These are phyloP conservation scores for Cheilosia pagana DNA, from an alignment of 2,888 invertebrate species.

Conservation along the genomic window DNA sequence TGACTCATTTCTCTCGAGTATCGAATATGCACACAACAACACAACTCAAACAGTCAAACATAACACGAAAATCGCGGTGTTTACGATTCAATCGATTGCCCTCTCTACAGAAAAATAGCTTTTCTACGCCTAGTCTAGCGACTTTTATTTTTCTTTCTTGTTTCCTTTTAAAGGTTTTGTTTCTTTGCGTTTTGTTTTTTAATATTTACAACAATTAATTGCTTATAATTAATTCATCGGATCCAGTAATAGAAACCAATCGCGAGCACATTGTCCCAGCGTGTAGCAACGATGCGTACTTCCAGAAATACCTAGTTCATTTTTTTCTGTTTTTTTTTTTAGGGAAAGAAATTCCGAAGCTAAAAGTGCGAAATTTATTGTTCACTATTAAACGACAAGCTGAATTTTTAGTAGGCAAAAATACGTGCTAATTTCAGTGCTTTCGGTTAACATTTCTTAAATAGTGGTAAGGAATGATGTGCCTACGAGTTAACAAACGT, in stretches of 20 bases:
- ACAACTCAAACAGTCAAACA: not conserved
- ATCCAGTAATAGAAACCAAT: conserved; percentile 27
- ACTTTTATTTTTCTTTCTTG: conserved; percentile 24
- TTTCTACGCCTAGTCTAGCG: conserved; percentile 43
- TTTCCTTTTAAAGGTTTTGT: conserved; percentile 27
- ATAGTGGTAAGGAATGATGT: conserved; percentile 18
- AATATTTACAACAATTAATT: conserved; percentile 16
- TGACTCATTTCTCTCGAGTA: too few species aligned
- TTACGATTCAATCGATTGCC: conserved; percentile 61
- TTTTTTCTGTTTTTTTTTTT: conserved; percentile 48
- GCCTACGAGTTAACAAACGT: conserved; percentile 41
- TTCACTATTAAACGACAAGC: conserved; percentile 6
- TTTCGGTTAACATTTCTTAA: not conserved
- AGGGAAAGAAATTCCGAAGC: conserved; percentile 28
- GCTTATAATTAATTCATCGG: conserved; percentile 6
- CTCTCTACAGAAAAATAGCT: conserved; percentile 47
- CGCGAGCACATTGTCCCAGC: conserved; percentile 29
- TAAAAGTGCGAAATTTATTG: conserved; percentile 48
- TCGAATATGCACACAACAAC: too few species aligned
- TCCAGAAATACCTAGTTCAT: conserved; percentile 37
- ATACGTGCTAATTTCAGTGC: conserved; percentile 12
- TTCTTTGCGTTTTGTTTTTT: conserved; percentile 6
- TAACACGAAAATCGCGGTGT: conserved; percentile 60
- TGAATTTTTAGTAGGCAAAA: not conserved
- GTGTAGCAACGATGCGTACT: conserved; percentile 13